Conservation (phyloP, 2,797 vertebrate species). For the Okamejei kenojei region DNA sequence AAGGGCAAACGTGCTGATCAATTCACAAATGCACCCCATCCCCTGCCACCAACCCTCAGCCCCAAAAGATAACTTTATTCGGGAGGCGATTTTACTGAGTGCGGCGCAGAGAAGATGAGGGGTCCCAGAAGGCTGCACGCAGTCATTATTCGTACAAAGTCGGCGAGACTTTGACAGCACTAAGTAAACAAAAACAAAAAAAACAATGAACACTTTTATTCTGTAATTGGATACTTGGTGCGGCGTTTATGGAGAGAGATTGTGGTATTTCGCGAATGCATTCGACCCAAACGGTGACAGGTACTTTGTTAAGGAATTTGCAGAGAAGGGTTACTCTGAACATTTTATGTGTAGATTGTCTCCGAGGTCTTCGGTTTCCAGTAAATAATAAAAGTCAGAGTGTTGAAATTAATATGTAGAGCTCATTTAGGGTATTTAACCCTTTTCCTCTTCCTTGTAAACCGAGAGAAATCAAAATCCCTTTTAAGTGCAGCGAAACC, state of each 20-base stretch:
- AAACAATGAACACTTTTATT: neutral
- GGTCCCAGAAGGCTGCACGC: neutral
- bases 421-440: neutral
- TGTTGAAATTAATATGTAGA: neutral
- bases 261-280: neutral
- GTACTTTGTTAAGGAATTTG: neutral
- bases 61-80: neutral
- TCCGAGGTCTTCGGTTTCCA: constrained; percentile 32
- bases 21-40: neutral
- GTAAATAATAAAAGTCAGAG: neutral
- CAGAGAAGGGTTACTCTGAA: no score
- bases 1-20: neutral
- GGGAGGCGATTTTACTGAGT: neutral
- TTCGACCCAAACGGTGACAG: neutral
- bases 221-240: neutral
- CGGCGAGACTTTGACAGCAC: neutral
- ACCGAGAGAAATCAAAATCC: neutral
- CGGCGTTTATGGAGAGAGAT: neutral
- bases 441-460: neutral
- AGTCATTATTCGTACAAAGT: neutral
- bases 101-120: neutral
- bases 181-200: neutral
- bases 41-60: neutral
- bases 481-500: neutral
- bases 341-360: constrained; percentile 6